Percentiles rank a stretch among this genome's conserved stretches.
phyloP scores from a whole-genome alignment of 1,140 invertebrate species.

The Drosophila rhopaloa region DNA sequence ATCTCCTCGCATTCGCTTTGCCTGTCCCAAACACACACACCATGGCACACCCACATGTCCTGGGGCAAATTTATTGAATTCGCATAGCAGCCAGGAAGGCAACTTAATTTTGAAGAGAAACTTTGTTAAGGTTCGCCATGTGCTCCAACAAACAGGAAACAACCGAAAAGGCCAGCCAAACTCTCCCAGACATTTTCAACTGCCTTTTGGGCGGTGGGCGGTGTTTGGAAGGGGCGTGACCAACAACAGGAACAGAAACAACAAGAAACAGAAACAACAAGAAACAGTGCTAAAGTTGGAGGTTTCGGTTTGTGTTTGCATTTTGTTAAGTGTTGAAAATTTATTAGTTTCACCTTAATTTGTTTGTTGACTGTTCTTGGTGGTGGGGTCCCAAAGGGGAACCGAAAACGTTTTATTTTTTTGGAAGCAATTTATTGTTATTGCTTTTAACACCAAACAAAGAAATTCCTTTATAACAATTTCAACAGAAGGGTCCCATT shows the following conservation, averaged over 20 bases:
- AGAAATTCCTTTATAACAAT: background rate
- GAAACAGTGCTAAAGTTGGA: conserved; percentile 21
- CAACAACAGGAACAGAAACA: conserved; percentile 24
- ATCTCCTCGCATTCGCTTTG: conserved; percentile 16
- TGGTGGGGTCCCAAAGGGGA: background rate
- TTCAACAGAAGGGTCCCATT: background rate
- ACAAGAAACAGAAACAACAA: conserved; percentile 27
- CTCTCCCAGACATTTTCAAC: conserved; percentile 63
- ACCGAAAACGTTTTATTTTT: conserved; percentile 23
- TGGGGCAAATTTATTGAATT: conserved; percentile 75
- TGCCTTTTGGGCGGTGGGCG: conserved; percentile 27
- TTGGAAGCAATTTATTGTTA: conserved; percentile 38
- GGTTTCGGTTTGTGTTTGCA: conserved; percentile 48
- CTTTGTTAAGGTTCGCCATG: conserved; percentile 76
- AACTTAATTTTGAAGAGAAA: conserved; percentile 76
- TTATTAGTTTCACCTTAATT: conserved; percentile 48
- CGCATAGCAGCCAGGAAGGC: conserved; percentile 62
- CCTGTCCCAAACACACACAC: conserved; percentile 16
- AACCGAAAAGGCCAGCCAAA: conserved; percentile 33
- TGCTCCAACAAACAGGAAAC: conserved; percentile 40
- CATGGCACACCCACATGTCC: conserved; percentile 36
- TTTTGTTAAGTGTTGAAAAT: conserved; percentile 57
- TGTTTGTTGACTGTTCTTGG: conserved; percentile 31
- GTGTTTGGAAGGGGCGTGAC: background rate
- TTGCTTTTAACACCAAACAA: conserved; percentile 27